Conservation (phyloP, 92 coral and sea anemone species). For the Desmophyllum pertusum region DNA sequence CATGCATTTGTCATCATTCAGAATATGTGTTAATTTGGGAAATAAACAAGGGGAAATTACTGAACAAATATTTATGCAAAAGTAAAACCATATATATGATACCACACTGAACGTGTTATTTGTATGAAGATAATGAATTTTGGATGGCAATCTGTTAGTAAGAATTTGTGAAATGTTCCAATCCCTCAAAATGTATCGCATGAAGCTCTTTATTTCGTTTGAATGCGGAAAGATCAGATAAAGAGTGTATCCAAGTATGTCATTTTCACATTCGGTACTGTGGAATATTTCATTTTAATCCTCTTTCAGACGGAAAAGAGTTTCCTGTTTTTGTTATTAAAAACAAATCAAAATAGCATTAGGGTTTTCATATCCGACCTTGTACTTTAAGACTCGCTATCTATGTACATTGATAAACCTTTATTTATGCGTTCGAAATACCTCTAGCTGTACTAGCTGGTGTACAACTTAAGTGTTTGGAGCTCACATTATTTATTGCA, state of each 20-base stretch:
- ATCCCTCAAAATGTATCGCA: background rate
- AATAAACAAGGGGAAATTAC: slow-evolving; percentile 1
- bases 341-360: slow-evolving; percentile 10
- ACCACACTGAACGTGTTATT: background rate
- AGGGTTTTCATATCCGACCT: background rate
- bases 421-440: too few species aligned
- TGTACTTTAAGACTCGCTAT: background rate
- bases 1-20: background rate
- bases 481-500: too few species aligned
- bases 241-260: background rate
- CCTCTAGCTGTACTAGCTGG: too few species aligned
- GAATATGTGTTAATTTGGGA: slow-evolving; percentile 12
- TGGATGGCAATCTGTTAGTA: background rate
- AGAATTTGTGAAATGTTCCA: background rate
- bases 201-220: background rate
- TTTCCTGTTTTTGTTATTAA: slow-evolving; percentile 28
- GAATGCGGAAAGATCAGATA: background rate
- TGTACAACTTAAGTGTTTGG: too few species aligned
- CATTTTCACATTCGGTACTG: background rate
- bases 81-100: too few species aligned
- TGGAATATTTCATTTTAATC: background rate
- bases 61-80: background rate
- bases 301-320: slow-evolving; percentile 7
- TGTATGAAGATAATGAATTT: slow-evolving; percentile 6
- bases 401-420: background rate